Conservation (phyloP, 1,140 invertebrate genomes). For the Gryllus bimaculatus region DNA sequence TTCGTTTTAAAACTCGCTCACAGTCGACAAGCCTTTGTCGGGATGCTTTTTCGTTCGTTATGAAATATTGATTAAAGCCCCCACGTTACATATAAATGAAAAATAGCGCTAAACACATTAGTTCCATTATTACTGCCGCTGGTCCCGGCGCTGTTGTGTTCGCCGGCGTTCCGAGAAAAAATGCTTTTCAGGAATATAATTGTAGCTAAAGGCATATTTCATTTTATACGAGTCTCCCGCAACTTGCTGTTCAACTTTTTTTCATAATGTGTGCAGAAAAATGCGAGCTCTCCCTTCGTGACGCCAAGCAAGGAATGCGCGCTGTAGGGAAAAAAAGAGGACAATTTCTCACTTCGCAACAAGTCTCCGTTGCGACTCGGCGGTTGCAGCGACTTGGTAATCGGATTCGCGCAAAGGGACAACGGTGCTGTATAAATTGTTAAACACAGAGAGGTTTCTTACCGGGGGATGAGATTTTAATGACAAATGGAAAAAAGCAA, state of each 20-base stretch:
- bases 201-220: slow-evolving; percentile 1
- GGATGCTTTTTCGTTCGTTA: neutral
- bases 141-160: neutral
- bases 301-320: neutral
- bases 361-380: neutral
- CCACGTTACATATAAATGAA: neutral
- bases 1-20: neutral
- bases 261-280: neutral
- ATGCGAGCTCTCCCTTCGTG: neutral
- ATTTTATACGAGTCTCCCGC: neutral
- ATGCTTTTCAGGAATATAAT: neutral
- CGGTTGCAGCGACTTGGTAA: neutral
- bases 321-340: neutral
- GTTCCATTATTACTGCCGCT: neutral
- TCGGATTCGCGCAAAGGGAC: neutral
- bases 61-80: neutral
- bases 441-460: neutral
- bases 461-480: neutral
- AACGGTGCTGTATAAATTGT: neutral
- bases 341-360: slow-evolving; percentile 4
- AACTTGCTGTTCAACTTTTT: neutral
- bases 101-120: neutral
- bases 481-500: neutral
- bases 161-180: neutral
- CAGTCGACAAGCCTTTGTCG: neutral